phyloP scores from a whole-genome alignment of 2,888 invertebrate species.

The Entomobrya multifasciata region DNA sequence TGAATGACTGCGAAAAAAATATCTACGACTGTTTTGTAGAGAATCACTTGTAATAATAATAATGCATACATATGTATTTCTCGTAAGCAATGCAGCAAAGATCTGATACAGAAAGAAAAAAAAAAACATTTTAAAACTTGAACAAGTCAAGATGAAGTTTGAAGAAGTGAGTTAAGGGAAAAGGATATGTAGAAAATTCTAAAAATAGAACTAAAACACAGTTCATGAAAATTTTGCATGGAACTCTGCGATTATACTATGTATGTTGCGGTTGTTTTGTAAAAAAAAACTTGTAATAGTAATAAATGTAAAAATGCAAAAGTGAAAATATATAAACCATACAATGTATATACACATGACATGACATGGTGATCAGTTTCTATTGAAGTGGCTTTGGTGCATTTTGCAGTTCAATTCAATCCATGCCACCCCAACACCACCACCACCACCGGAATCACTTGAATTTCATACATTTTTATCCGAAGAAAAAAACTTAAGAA shows the following conservation, averaged over 20 bases:
- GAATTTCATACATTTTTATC: neutral
- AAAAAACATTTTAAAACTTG: constrained; percentile 22
- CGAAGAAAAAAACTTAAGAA: too few relatives aligned
- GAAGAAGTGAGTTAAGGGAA: constrained; percentile 34
- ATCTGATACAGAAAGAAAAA: constrained; percentile 30
- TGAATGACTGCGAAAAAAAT: constrained; percentile 26
- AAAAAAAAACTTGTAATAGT: too few relatives aligned
- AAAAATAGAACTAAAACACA: constrained; percentile 63
- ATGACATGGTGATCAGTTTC: constrained; percentile 28
- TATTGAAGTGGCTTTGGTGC: constrained; percentile 31
- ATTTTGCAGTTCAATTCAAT: constrained; percentile 25
- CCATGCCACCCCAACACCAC: constrained; percentile 21
- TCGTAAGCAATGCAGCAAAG: constrained; percentile 46
- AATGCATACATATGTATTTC: constrained; percentile 39
- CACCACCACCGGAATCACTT: constrained; percentile 1
- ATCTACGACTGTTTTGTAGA: constrained; percentile 24
- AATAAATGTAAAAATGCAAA: constrained; percentile 5
- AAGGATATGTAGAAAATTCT: constrained; percentile 41
- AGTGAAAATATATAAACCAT: constrained; percentile 28
- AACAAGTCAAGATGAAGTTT: constrained; percentile 20
- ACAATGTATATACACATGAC: too few relatives aligned
- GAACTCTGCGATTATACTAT: constrained; percentile 24
- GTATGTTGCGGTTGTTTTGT: constrained; percentile 16
- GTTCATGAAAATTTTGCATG: constrained; percentile 63
- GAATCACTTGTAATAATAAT: neutral